A percentile compares a stretch with the other conserved stretches of the same genome.
Evolutionary conservation across 2,113 vertebrate genomes (phyloP).

Genomic region (Sylvilagus bachmani): DNA sequence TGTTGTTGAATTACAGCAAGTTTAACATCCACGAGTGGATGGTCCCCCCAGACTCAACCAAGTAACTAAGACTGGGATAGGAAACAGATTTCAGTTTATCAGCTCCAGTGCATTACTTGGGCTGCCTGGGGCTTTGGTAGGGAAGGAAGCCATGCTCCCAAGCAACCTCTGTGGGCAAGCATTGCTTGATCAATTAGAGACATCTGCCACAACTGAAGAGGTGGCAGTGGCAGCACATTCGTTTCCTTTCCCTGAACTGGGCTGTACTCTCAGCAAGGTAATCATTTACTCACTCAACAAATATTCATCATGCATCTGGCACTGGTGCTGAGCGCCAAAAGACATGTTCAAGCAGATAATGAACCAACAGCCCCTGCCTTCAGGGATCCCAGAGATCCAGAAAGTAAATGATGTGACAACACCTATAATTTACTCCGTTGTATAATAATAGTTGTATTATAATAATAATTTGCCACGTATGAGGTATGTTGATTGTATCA

Average conservation of each 20-base stretch:
- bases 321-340: conserved; percentile 30
- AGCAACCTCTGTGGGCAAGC: conserved; percentile 34
- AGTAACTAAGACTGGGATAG: conserved; percentile 45
- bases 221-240: background rate
- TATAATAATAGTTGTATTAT: conserved; percentile 40
- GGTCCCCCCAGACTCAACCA: background rate
- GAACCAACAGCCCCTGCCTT: background rate
- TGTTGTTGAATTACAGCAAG: conserved; percentile 27
- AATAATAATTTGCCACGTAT: conserved; percentile 41
- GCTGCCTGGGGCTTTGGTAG: background rate
- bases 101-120: background rate
- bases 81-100: conserved; percentile 13
- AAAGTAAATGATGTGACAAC: conserved; percentile 36
- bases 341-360: background rate
- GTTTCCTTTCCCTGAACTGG: conserved; percentile 13
- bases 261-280: background rate
- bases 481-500: background rate
- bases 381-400: background rate
- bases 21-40: background rate
- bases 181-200: conserved; percentile 13
- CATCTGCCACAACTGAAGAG: background rate
- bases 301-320: conserved; percentile 45
- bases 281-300: conserved; percentile 66
- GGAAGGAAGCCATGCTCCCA: background rate
- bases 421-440: conserved; percentile 59